Evolutionary conservation across 2,797 vertebrate species (phyloP).

Genomic region (Rhodeus uyekii): DNA sequence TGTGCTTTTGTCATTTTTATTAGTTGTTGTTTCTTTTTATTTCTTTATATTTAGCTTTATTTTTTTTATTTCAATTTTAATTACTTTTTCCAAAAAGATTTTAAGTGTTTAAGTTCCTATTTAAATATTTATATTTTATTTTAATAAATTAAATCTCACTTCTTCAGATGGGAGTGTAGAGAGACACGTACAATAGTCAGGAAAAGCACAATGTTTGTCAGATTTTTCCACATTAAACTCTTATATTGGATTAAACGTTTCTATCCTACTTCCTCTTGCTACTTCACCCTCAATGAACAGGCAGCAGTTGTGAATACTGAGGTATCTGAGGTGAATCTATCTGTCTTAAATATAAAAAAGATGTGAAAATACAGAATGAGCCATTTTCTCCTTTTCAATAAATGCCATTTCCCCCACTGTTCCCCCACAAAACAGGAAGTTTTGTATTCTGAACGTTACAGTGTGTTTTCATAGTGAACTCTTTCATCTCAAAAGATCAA

Average conservation of each 20-base stretch:
- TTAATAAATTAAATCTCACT: too few relatives aligned
- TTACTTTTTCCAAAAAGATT: too few relatives aligned
- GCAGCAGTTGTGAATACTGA: not conserved
- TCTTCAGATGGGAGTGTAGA: not conserved
- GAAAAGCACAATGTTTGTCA: not conserved
- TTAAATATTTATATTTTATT: too few relatives aligned
- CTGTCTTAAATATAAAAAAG: not conserved
- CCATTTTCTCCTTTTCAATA: not conserved
- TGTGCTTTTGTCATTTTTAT: too few relatives aligned
- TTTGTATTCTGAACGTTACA: not conserved
- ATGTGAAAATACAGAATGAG: not conserved
- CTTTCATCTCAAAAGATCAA: constrained; percentile 29
- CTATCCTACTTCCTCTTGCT: not conserved
- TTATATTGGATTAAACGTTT: not conserved
- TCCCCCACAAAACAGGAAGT: too few relatives aligned
- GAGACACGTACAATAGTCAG: not conserved
- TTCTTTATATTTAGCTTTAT: too few relatives aligned
- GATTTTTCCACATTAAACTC: not conserved
- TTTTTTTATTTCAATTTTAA: too few relatives aligned
- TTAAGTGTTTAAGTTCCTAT: too few relatives aligned
- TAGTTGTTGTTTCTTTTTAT: too few relatives aligned
- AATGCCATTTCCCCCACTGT: not conserved
- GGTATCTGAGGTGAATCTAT: not conserved
- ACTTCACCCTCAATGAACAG: not conserved
- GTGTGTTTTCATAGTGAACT: not conserved